Base-by-base conservation (phyloP, 2,797 vertebrate genomes). In the Basileuterus tristriatus region DNA sequence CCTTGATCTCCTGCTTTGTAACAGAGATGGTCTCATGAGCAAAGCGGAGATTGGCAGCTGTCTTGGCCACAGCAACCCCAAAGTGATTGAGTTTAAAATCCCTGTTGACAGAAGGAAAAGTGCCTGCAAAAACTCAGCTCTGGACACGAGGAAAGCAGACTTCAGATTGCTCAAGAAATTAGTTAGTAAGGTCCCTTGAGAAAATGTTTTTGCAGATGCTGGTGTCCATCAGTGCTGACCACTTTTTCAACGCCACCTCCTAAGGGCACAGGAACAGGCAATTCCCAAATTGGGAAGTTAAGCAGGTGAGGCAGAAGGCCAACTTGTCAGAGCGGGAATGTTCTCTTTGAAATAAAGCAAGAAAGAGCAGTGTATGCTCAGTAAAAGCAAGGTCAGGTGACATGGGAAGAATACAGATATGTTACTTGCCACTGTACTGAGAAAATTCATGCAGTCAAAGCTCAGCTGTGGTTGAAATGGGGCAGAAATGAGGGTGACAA, bases 11-110 rank as follows among this genome's bases (percentile, higher is more conserved):
- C 15, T 53, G 26, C 26, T 77, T 77, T 9, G 4, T 14, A 34
- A 5, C 24, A 55, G 19, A 69, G 17, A 7, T 32, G 14, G 26
- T 69, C 34, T 41, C 26, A 30, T 41, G 14, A 69, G 24, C 24
- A 53, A 39, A 30, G 30, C 18, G 26, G 34, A 36, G 21, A 47
- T 19, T 55, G 56, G 14, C 5, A 6, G 29, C 13, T 0, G 0
- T 30, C 41, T 69, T 62, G 64, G 30, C 49, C 41, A 41, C 30
- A 86, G 41, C 0, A 0, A 34, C 17, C 11, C 8, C 26, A 41
- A 53, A 53, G 6, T 22, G 14, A 70, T 55, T 0, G 1, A 69
- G 9, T 41, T 62, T 41, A 22, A 77, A 62, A 62, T 77, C 49
- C 30, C 12, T 34, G 4, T 22, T 63, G 49, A 55, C 17, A 55